Conservation (phyloP, 2,797 vertebrate species). For the Chiroxiphia lanceolata region DNA sequence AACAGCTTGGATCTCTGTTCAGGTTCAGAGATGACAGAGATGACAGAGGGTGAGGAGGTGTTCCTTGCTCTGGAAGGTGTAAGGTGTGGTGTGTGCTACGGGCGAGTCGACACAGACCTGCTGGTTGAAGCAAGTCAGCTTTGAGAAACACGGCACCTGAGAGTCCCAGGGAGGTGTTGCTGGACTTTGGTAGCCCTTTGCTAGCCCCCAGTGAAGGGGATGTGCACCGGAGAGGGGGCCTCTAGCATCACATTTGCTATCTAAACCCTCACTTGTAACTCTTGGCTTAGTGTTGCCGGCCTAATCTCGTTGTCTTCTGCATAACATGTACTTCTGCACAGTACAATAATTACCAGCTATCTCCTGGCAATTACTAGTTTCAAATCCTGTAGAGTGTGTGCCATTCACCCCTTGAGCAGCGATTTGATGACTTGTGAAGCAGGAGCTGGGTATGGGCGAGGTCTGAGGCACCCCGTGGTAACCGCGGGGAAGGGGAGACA, state of each 20-base stretch:
- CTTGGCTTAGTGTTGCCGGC: not conserved
- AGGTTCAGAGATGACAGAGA: fast-evolving
- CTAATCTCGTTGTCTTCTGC: not conserved
- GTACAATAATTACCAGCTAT: not conserved
- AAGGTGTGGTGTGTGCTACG: not conserved
- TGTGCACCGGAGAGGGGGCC: not conserved
- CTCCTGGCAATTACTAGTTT: not conserved
- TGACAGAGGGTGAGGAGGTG: not conserved
- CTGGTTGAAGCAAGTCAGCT: not conserved
- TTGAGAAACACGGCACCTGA: not conserved
- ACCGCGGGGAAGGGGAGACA: fast-evolving
- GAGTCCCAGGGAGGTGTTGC: fast-evolving
- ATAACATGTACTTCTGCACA: not conserved
- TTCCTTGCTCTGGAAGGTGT: not conserved
- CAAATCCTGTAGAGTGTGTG: not conserved
- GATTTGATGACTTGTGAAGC: not conserved
- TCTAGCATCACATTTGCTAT: not conserved
- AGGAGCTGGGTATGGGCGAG: fast-evolving
- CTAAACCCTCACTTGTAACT: not conserved
- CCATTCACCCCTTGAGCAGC: not conserved
- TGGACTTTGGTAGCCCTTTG: not conserved
- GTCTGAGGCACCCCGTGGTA: not conserved
- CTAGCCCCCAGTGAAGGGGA: fast-evolving
- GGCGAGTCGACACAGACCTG: not conserved
- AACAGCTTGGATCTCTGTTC: not conserved